A percentile compares a stretch with the other conserved stretches of the same genome.
Evolutionary conservation across 1,140 invertebrate species (phyloP).

Genomic region (Latrodectus geometricus): DNA sequence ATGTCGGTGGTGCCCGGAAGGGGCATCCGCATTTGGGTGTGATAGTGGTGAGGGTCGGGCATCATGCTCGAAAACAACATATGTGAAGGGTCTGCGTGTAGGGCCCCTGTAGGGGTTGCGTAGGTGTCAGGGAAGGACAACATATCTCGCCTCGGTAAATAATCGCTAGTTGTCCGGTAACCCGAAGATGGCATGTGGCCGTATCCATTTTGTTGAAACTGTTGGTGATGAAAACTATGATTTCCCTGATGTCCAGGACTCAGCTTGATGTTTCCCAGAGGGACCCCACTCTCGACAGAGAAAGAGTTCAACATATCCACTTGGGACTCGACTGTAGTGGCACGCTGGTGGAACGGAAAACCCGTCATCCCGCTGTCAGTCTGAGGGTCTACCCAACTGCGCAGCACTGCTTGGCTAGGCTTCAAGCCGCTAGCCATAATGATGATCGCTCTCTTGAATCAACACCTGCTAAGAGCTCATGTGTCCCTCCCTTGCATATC

Average conservation of each 20-base stretch:
- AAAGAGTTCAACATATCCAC: slow-evolving; percentile 50
- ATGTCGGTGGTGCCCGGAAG: slow-evolving; percentile 69
- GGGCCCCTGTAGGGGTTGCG: slow-evolving; percentile 69
- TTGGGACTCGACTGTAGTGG: not conserved
- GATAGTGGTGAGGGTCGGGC: slow-evolving; percentile 52
- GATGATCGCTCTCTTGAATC: slow-evolving; percentile 5
- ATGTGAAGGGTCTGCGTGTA: slow-evolving; percentile 69
- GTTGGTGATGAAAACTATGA: slow-evolving; percentile 26
- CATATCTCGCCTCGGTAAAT: slow-evolving; percentile 74
- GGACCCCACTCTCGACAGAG: slow-evolving; percentile 7
- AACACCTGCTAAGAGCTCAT: slow-evolving; percentile 7
- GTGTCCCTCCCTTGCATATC: not conserved
- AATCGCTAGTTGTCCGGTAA: slow-evolving; percentile 76
- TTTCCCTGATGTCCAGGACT: slow-evolving; percentile 29
- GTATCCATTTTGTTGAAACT: slow-evolving; percentile 44
- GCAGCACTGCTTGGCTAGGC: slow-evolving; percentile 38
- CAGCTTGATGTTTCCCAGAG: slow-evolving; percentile 36
- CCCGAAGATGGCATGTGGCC: slow-evolving; percentile 70
- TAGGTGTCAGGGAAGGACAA: slow-evolving; percentile 65
- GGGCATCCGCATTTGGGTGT: slow-evolving; percentile 69
- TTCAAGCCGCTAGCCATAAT: slow-evolving; percentile 58
- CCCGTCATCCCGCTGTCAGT: slow-evolving; percentile 44
- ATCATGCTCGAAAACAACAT: slow-evolving; percentile 61
- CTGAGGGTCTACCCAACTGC: slow-evolving; percentile 39
- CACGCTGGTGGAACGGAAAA: slow-evolving; percentile 35